Evolutionary conservation across 1,140 invertebrate genomes (phyloP), one percentile per base, ranked within the genome.

Genomic region (Diprion similis): DNA sequence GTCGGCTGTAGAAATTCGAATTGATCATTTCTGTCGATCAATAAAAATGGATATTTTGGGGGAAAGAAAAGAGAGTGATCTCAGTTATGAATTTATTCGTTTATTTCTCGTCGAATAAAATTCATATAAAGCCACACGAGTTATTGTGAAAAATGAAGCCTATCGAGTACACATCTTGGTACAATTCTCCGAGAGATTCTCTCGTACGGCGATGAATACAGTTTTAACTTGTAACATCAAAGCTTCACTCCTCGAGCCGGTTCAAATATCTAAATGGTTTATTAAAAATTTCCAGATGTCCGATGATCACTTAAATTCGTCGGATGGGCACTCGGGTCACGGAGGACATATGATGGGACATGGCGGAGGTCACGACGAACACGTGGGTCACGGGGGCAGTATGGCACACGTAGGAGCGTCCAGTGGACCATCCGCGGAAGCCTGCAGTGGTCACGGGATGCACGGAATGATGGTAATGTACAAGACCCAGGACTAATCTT

Each of bases 391-490:
- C 72, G 0, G 24, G 2, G 59, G 59, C n/a, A 73, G 47, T 47
- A 78, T 76, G 71, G 68, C 77, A 59, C 78, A 85, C 13, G 48
- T 47, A 66, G 64, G 72, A 8, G 74, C 73, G 70, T 66, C 71
- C 72, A 66, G 51, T 37, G 75, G 24, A 37, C 6, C 74, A 69
- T 46, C 17, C 17, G 66, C 17, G 8, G 66, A 71, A 47, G 24
- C 46, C 65, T 72, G 71, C 24, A 37, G 46, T 15, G 47, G 64
- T 19, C 75, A 76, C 70, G 51, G 48, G 66, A 76, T 78, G 77
- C 83, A 85, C 69, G 83, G 82, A 75, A 88, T 88, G 85, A 84
- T 81, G 84, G 86, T 86, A 71, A 75, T 70, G n/a, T n/a, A 37
- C 24, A 37, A 37, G 24, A 37, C 24, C 24, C 2, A 37, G 24